phyloP scores from a whole-genome alignment of 1,140 invertebrate species.

The Linepithema humile region DNA sequence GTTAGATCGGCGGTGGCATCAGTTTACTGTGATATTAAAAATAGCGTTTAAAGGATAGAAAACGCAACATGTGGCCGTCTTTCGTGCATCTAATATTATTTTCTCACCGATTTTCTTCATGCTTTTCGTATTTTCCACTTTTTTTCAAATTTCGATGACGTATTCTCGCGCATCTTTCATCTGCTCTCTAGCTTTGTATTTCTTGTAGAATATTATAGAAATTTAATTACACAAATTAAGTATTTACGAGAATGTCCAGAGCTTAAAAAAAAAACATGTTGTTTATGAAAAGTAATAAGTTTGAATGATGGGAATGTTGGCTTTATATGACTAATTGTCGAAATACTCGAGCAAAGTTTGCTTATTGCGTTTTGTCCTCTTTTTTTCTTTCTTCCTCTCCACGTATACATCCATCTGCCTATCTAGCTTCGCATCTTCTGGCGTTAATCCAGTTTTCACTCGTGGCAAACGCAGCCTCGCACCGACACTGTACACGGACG shows the following conservation, averaged over 20 bases:
- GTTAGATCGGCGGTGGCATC: conserved; percentile 55
- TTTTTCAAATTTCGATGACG: neutral
- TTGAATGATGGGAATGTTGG: too few species aligned
- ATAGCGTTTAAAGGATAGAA: conserved; percentile 65
- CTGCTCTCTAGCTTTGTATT: neutral
- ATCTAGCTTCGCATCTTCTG: conserved; percentile 59
- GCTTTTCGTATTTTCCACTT: neutral
- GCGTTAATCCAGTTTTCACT: conserved; percentile 74
- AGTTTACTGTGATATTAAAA: conserved; percentile 68
- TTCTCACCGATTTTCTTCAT: conserved; percentile 34
- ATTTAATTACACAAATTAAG: too few species aligned
- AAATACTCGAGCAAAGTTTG: conserved; percentile 31
- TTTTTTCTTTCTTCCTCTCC: neutral
- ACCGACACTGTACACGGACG: conserved; percentile 57
- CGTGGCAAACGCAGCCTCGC: conserved; percentile 61
- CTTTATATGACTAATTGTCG: too few species aligned
- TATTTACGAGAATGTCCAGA: too few species aligned
- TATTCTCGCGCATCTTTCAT: neutral
- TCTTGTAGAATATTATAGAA: neutral
- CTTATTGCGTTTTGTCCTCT: neutral
- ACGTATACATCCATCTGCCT: neutral
- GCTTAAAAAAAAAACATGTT: too few species aligned
- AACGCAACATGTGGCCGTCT: conserved; percentile 71
- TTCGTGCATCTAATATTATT: conserved; percentile 14
- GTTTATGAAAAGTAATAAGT: too few species aligned